Percentiles rank a stretch among this genome's conserved stretches.
Conservation (phyloP, 2,888 invertebrate species). For the Ganaspis brasiliensis region DNA sequence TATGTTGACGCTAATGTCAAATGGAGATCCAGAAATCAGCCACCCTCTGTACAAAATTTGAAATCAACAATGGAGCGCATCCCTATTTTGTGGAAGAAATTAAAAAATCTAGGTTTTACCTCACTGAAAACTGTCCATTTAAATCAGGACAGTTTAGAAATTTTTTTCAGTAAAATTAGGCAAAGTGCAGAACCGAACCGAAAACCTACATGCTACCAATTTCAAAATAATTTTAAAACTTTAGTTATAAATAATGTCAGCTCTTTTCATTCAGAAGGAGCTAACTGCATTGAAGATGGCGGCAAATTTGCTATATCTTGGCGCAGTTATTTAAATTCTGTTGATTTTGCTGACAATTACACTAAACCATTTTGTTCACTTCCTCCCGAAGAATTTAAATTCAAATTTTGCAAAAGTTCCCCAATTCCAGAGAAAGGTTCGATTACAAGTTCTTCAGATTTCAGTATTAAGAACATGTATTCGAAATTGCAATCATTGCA, state of each 20-base stretch:
- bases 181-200: not conserved
- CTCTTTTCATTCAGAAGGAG: not conserved
- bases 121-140: not conserved
- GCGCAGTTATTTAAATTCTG: not conserved
- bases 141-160: constrained; percentile 14
- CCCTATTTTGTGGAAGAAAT: not conserved
- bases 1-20: not conserved
- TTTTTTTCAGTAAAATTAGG: not conserved
- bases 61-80: not conserved
- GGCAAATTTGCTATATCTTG: not conserved
- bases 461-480: not conserved
- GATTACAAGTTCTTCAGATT: not conserved
- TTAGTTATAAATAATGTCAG: not conserved
- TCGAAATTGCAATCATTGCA: not conserved
- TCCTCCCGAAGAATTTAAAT: not conserved
- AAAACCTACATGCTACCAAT: not conserved
- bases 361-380: not conserved
- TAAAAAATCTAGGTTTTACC: not conserved
- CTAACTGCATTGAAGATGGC: constrained; percentile 4
- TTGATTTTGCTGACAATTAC: not conserved
- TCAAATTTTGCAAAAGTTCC: not conserved
- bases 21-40: not conserved
- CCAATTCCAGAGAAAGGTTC: not conserved
- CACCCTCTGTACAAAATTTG: not conserved
- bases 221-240: constrained; percentile 13